Conservation (phyloP, 2,113 vertebrate genomes). For the Bufo bufo region DNA sequence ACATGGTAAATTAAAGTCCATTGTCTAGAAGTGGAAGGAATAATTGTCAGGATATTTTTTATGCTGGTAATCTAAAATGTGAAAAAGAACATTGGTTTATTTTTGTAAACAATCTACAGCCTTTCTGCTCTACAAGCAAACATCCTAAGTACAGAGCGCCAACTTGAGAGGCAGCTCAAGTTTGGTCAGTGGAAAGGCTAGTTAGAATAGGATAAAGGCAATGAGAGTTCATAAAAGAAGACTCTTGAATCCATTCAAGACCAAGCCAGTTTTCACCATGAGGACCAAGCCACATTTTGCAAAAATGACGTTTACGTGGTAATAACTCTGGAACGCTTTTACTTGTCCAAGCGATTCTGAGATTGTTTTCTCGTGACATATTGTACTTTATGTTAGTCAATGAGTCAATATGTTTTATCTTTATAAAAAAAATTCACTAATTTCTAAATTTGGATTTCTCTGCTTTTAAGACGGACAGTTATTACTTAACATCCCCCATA, state of each 20-base stretch:
- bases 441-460: no score
- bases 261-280: no score
- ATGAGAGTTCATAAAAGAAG: not conserved
- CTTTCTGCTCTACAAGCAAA: not conserved
- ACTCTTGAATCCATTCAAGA: not conserved
- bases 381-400: no score
- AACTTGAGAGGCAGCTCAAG: not conserved
- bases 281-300: no score
- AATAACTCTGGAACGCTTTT: no score
- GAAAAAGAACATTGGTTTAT: not conserved
- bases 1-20: slow-evolving; percentile 49
- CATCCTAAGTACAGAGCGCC: not conserved
- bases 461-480: no score
- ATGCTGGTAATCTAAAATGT: slow-evolving; percentile 20
- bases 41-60: slow-evolving; percentile 49
- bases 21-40: slow-evolving; percentile 48
- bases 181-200: not conserved
- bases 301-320: no score
- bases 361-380: no score
- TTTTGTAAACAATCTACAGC: slow-evolving; percentile 4
- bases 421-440: no score
- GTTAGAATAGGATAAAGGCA: not conserved
- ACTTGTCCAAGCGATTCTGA: no score
- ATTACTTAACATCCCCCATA: no score
- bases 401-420: no score